A percentile compares a stretch with the other conserved stretches of the same genome.
phyloP scores from a whole-genome alignment of 2,888 invertebrate species.

The Trissolcus brochymenae region DNA sequence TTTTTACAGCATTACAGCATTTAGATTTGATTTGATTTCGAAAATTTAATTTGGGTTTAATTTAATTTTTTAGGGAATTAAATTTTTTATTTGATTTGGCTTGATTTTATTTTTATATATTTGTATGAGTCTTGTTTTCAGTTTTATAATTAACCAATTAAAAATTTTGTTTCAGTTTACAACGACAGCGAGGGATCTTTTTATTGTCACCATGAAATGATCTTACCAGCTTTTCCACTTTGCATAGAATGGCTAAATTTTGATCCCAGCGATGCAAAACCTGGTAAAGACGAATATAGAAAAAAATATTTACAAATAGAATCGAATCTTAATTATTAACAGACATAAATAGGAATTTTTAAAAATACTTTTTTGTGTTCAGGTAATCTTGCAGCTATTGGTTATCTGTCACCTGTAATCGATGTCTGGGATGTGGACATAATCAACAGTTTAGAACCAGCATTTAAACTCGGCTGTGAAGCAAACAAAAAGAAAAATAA shows the following conservation, averaged over 20 bases:
- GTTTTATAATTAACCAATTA: not conserved
- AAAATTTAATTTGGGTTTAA: too few species aligned
- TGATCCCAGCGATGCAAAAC: slow-evolving; percentile 84
- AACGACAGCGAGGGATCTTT: slow-evolving; percentile 92
- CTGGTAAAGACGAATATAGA: slow-evolving; percentile 76
- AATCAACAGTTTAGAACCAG: slow-evolving; percentile 92
- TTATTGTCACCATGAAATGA: slow-evolving; percentile 95
- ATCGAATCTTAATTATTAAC: not conserved
- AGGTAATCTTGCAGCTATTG: slow-evolving; percentile 94
- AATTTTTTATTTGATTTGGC: not conserved
- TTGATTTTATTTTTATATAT: not conserved
- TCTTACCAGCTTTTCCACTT: slow-evolving; percentile 92
- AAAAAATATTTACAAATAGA: not conserved
- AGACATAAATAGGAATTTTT: not conserved
- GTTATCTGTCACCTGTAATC: slow-evolving; percentile 93
- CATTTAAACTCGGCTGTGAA: slow-evolving; percentile 86
- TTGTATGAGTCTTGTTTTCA: not conserved
- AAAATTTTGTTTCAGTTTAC: slow-evolving; percentile 82
- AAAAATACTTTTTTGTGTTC: slow-evolving; percentile 5
- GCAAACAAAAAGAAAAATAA: slow-evolving; percentile 85
- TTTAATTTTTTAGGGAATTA: not conserved
- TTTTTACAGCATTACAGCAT: too few species aligned
- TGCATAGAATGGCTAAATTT: slow-evolving; percentile 95
- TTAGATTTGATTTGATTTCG: too few species aligned
- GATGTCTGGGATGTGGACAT: slow-evolving; percentile 98